Conservation (phyloP, 2,797 vertebrate genomes). For the Nothura maculosa region DNA sequence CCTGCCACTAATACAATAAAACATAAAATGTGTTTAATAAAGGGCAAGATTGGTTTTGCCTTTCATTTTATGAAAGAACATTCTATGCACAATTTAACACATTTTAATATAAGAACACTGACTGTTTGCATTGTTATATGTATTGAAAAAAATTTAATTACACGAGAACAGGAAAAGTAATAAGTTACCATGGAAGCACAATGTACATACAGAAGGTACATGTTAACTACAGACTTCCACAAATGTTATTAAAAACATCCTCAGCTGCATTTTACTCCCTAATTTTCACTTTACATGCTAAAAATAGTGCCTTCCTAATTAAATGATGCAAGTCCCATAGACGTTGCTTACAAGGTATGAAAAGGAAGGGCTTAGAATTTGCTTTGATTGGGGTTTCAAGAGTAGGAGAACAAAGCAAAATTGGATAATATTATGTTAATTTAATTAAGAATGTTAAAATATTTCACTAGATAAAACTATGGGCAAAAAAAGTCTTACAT, state of each 20-base stretch:
- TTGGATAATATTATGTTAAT: background rate
- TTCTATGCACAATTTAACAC: conserved; percentile 9
- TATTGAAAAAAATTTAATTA: conserved; percentile 31
- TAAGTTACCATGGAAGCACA: conserved; percentile 54
- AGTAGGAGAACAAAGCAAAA: background rate
- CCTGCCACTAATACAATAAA: background rate
- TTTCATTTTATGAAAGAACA: background rate
- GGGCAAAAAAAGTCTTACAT: background rate
- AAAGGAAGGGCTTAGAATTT: background rate
- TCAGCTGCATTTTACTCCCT: background rate
- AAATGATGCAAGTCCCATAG: background rate
- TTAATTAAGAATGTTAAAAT: background rate
- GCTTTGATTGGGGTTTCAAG: background rate
- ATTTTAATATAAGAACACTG: conserved; percentile 16
- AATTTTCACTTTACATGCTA: background rate
- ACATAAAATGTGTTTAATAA: conserved; percentile 9
- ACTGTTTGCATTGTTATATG: conserved; percentile 22
- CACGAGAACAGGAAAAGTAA: background rate
- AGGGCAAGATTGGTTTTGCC: background rate
- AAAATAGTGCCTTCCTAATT: background rate
- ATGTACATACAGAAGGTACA: background rate
- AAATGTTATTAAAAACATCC: conserved; percentile 46
- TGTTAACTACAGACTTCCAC: conserved; percentile 34
- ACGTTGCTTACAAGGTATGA: rapidly evolving
- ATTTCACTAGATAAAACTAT: background rate